Percentiles rank a stretch among this genome's conserved stretches.
These are phyloP conservation scores for Entosphenus tridentatus DNA, from an alignment of 2,113 vertebrate species.

Conservation along the genomic window DNA sequence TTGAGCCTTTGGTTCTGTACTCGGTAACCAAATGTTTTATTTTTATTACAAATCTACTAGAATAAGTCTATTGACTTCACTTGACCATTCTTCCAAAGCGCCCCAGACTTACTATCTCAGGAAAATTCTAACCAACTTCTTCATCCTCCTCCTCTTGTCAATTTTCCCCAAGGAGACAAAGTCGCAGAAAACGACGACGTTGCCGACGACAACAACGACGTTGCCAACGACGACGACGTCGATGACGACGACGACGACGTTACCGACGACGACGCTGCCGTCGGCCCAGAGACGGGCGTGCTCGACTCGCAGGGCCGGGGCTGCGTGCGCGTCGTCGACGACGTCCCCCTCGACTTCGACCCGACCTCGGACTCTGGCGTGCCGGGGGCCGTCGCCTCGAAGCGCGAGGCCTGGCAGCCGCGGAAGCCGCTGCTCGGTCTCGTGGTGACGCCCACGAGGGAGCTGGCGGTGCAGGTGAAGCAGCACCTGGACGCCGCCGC, in stretches of 20 bases:
- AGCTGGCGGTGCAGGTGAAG: constrained; percentile 82
- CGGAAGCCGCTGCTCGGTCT: constrained; percentile 51
- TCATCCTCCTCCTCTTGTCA: constrained; percentile 10
- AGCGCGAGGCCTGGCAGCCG: no score
- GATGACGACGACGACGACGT: constrained; percentile 11
- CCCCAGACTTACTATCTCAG: constrained; percentile 6
- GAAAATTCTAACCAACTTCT: constrained; percentile 11
- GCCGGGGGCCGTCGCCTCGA: no score
- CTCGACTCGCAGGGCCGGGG: constrained; percentile 13
- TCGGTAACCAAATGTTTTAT: no score
- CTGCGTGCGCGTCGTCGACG: constrained; percentile 18
- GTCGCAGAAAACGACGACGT: constrained; percentile 11
- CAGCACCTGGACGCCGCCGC: constrained; percentile 72
- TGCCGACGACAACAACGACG: constrained; percentile 7
- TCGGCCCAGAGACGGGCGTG: no score
- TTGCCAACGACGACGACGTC: constrained; percentile 11
- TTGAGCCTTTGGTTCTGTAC: no score
- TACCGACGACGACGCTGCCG: constrained; percentile 8
- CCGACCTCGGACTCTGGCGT: background rate
- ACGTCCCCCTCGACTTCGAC: constrained; percentile 15
- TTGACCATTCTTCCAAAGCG: constrained; percentile 10
- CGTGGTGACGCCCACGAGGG: constrained; percentile 71
- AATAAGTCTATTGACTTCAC: background rate
- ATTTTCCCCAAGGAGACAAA: constrained; percentile 1
- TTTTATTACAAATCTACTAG: constrained; percentile 8